Evolutionary conservation across 2,888 invertebrate genomes (phyloP), one percentile per base, ranked within the genome.

Genomic region (Neoascia interrupta): DNA sequence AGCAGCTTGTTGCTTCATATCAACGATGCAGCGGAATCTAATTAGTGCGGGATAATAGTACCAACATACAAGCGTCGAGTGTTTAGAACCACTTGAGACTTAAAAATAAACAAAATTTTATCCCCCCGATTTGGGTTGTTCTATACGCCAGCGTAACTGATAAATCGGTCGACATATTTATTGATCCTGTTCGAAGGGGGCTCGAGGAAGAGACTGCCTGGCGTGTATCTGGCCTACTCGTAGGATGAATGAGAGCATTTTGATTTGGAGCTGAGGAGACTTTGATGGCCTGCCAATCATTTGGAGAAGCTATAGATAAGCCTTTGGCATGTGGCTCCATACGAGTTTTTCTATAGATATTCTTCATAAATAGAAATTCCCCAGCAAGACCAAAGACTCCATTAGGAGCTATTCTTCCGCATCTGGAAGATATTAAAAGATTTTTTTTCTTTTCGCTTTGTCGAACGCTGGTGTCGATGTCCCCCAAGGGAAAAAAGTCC

Each of bases 221-320:
- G n/a, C n/a, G n/a, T n/a, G n/a, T n/a, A n/a, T n/a, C n/a, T n/a
- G n/a, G n/a, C n/a, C n/a, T n/a, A n/a, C n/a, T n/a, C n/a, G n/a
- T n/a, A n/a, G 28, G 43, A 26, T 18, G 53, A 63, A 53, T 61
- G 11, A 1, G n/a, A 36, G 13, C 28, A 60, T 63, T 56, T 37
- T 36, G 51, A 76, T 64, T 63, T 60, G n/a, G 31, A 34, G 34
- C 54, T 69, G 54, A 54, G 41, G 54, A 43, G 58, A 53, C 28
- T 76, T 64, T 79, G 79, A 79, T 79, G 66, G 79, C 61, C 79
- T 79, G 79, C 73, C 79, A 72, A 73, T 79, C 79, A 79, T 23
- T 47, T 63, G 13, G 15, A 34, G 45, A 41, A 5, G 28, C 26
- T 21, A 31, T 37, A 64, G 53, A 72, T 60, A 72, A 79, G 66